Evolutionary conservation across 92 coral and sea anemone species (phyloP).

Genomic region (Epizoanthus ramosus): DNA sequence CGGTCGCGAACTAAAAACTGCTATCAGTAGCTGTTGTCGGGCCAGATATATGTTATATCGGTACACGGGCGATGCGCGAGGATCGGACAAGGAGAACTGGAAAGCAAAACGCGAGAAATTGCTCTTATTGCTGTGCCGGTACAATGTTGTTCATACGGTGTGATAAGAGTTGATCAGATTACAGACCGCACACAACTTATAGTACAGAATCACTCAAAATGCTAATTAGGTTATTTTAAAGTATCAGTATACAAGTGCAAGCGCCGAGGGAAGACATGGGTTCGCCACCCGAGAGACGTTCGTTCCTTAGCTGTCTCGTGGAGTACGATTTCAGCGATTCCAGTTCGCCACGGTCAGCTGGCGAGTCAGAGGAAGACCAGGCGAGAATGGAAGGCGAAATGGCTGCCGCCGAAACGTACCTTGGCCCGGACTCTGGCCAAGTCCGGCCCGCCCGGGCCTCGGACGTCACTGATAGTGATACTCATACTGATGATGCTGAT

Average conservation of each 20-base stretch:
- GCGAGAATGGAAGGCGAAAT: slow-evolving; percentile 6
- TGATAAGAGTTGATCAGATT: slow-evolving; percentile 18
- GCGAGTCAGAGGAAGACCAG: background rate
- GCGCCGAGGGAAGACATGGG: background rate
- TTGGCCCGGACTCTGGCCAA: background rate
- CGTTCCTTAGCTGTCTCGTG: slow-evolving; percentile 4
- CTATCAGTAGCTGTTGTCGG: no score
- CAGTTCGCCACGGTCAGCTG: background rate
- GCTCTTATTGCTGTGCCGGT: no score
- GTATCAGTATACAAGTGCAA: slow-evolving; percentile 16
- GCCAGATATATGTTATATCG: no score
- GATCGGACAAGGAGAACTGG: no score
- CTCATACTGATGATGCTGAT: slow-evolving; percentile 10
- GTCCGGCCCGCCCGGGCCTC: background rate
- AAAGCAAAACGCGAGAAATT: no score
- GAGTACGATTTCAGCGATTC: slow-evolving; percentile 9
- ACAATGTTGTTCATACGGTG: slow-evolving; percentile 10
- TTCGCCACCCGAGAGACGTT: background rate
- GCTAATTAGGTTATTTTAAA: slow-evolving; percentile 13
- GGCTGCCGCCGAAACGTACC: background rate
- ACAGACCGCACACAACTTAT: slow-evolving; percentile 20
- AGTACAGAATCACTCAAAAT: slow-evolving; percentile 10
- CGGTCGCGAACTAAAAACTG: no score
- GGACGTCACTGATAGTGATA: slow-evolving; percentile 10
- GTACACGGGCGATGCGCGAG: no score